Conservation (phyloP, 2,113 vertebrate genomes). For the Carassius gibelio region DNA sequence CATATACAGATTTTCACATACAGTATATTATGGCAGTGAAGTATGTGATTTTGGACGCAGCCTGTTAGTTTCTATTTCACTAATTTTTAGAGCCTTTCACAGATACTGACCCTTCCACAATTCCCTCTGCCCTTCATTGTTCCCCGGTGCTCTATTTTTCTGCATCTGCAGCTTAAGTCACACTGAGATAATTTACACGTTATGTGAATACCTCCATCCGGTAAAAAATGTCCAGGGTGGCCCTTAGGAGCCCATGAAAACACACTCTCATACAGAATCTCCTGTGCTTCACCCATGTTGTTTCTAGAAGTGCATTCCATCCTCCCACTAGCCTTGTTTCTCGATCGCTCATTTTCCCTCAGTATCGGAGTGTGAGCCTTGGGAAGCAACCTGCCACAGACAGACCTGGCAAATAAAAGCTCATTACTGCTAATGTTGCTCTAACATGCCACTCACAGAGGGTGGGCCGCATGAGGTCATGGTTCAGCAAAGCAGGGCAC, state of each 20-base stretch:
- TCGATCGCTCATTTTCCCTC: slow-evolving; percentile 5
- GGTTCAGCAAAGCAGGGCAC: slow-evolving; percentile 62
- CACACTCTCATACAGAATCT: slow-evolving; percentile 39
- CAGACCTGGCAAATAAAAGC: slow-evolving; percentile 70
- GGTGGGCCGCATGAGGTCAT: slow-evolving; percentile 70
- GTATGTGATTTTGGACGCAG: neutral
- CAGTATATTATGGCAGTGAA: no score
- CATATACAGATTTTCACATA: no score
- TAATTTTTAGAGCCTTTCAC: neutral
- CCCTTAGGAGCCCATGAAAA: slow-evolving; percentile 4
- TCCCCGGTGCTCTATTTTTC: neutral
- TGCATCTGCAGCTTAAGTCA: slow-evolving; percentile 1
- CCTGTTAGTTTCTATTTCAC: neutral
- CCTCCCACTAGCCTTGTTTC: slow-evolving; percentile 57
- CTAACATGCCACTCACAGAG: slow-evolving; percentile 77
- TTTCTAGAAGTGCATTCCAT: slow-evolving; percentile 77
- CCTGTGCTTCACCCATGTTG: neutral
- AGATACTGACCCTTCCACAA: slow-evolving; percentile 30
- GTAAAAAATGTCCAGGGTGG: slow-evolving; percentile 15
- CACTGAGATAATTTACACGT: slow-evolving; percentile 13
- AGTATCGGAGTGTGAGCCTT: slow-evolving; percentile 28
- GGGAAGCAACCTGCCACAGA: slow-evolving; percentile 38
- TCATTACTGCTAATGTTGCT: slow-evolving; percentile 76
- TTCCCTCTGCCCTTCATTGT: slow-evolving; percentile 65
- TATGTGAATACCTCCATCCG: slow-evolving; percentile 25